A percentile compares a stretch with the other conserved stretches of the same genome.
These are phyloP conservation scores for Orbicella faveolata DNA, from an alignment of 64 coral and sea anemone genomes.

Conservation along the genomic window DNA sequence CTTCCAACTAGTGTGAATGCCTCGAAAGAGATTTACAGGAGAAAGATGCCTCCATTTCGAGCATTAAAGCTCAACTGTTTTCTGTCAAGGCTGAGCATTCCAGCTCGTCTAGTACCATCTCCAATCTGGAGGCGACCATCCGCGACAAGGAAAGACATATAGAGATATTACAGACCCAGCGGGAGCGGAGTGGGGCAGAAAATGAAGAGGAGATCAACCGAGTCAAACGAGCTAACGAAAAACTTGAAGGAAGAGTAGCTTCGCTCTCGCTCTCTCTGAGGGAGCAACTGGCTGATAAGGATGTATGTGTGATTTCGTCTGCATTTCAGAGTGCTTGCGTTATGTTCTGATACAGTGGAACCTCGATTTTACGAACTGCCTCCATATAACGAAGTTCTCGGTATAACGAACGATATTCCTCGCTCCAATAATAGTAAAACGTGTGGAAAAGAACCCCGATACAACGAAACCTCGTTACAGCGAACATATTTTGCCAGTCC, in stretches of 20 bases:
- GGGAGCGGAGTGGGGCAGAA: slow-evolving; percentile 68
- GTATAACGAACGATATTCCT: too few relatives aligned
- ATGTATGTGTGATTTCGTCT: neutral
- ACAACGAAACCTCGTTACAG: too few relatives aligned
- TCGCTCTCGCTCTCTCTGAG: slow-evolving; percentile 28
- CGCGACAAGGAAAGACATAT: slow-evolving; percentile 83
- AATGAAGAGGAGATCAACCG: slow-evolving; percentile 63
- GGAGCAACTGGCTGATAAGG: slow-evolving; percentile 60
- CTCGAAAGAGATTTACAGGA: slow-evolving; percentile 75
- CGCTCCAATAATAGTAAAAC: too few relatives aligned
- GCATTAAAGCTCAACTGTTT: slow-evolving; percentile 59
- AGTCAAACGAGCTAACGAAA: slow-evolving; percentile 70
- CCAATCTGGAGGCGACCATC: slow-evolving; percentile 76
- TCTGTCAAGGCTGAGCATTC: slow-evolving; percentile 65
- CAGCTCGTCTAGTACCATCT: slow-evolving; percentile 66
- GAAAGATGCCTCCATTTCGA: slow-evolving; percentile 55
- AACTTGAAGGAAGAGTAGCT: slow-evolving; percentile 65
- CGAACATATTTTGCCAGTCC: too few relatives aligned
- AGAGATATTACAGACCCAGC: slow-evolving; percentile 75
- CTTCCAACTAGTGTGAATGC: slow-evolving; percentile 64
- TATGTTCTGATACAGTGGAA: neutral
- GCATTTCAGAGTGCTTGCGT: too few relatives aligned
- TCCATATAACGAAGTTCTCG: too few relatives aligned
- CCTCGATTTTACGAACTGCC: too few relatives aligned
- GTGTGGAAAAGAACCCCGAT: too few relatives aligned